A percentile compares a stretch with the other conserved stretches of the same genome.
phyloP scores from a whole-genome alignment of 2,888 invertebrate genomes.

The Dioctria rufipes region DNA sequence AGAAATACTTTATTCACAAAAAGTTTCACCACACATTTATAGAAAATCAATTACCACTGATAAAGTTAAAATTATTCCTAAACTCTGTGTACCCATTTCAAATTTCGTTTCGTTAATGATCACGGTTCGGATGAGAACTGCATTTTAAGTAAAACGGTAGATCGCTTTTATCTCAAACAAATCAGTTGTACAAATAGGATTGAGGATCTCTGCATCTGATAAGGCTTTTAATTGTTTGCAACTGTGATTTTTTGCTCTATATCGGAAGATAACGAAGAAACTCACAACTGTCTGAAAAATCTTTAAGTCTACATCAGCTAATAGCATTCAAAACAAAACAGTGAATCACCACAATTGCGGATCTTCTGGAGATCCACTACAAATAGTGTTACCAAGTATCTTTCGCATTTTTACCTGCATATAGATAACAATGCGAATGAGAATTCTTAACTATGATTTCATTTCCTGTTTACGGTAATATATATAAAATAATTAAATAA shows the following conservation, averaged over 20 bases:
- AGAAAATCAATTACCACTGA: slow-evolving; percentile 54
- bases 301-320: slow-evolving; percentile 9
- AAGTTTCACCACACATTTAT: neutral
- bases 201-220: slow-evolving; percentile 35
- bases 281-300: neutral
- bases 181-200: slow-evolving; percentile 28
- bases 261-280: slow-evolving; percentile 3
- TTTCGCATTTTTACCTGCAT: neutral
- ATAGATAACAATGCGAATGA: too few species aligned
- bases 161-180: slow-evolving; percentile 23
- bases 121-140: slow-evolving; percentile 12
- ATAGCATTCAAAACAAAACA: neutral
- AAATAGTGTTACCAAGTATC: slow-evolving; percentile 8
- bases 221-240: slow-evolving; percentile 27
- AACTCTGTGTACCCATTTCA: slow-evolving; percentile 59
- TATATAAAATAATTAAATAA: too few species aligned
- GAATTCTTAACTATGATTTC: too few species aligned
- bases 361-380: neutral
- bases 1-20: slow-evolving; percentile 6
- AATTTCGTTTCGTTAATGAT: slow-evolving; percentile 59
- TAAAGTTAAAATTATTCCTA: slow-evolving; percentile 34
- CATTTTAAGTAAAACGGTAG: slow-evolving; percentile 11
- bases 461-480: too few species aligned
- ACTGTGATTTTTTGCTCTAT: slow-evolving; percentile 25
- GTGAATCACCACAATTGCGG: slow-evolving; percentile 15